These are phyloP conservation scores for Abrostola tripartita DNA, from an alignment of 2,888 invertebrate genomes.

Conservation along the genomic window DNA sequence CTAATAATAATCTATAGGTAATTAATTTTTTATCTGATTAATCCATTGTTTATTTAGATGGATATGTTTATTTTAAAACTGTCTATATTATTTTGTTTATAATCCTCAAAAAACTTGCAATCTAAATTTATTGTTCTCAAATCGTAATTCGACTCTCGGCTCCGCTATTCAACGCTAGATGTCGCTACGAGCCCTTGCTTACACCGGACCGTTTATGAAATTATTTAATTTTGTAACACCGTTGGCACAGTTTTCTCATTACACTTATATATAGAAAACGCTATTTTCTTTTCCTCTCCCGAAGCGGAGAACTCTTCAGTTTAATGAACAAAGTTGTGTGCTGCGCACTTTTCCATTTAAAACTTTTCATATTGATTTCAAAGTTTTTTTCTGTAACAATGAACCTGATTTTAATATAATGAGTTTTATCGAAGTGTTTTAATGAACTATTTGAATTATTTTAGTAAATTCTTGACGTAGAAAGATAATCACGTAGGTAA, in stretches of 20 bases:
- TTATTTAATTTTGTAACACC: constrained; percentile 57
- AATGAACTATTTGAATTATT: constrained; percentile 21
- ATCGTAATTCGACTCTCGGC: constrained; percentile 5
- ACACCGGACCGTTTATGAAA: constrained; percentile 40
- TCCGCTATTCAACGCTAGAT: constrained; percentile 79
- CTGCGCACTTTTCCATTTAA: constrained; percentile 82
- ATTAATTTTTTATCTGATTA: too few relatives aligned
- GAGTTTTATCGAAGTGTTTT: constrained; percentile 44
- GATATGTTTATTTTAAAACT: neutral
- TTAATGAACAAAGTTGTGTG: constrained; percentile 83
- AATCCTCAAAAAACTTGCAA: too few relatives aligned
- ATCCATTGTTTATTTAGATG: too few relatives aligned
- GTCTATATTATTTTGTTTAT: too few relatives aligned
- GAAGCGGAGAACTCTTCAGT: constrained; percentile 71
- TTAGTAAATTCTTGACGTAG: too few relatives aligned
- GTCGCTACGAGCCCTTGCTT: constrained; percentile 62
- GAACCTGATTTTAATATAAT: constrained; percentile 66
- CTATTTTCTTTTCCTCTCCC: constrained; percentile 69
- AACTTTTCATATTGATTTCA: constrained; percentile 78
- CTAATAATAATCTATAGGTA: too few relatives aligned
- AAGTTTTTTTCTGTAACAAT: constrained; percentile 76
- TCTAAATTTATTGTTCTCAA: too few relatives aligned
- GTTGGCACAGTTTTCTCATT: constrained; percentile 72
- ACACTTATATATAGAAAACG: constrained; percentile 65
- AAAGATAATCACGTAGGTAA: too few relatives aligned